A percentile compares a stretch with the other conserved stretches of the same genome.
Evolutionary conservation across 2,797 vertebrate genomes (phyloP).

Genomic region (Xerus rutilus): DNA sequence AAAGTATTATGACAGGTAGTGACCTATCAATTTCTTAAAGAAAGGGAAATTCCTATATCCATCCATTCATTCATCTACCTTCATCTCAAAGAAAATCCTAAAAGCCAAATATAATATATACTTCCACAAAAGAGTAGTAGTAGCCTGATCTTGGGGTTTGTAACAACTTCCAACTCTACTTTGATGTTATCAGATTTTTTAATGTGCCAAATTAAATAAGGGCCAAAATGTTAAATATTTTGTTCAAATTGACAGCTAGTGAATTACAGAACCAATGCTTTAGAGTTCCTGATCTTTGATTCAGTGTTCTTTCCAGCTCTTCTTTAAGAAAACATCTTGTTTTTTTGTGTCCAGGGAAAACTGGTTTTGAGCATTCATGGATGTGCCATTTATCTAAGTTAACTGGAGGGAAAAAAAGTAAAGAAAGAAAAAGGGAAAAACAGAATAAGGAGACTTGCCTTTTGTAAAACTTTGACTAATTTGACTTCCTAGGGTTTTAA

Average conservation of each 20-base stretch:
- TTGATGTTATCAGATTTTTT: background rate
- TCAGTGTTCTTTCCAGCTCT: background rate
- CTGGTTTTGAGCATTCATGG: background rate
- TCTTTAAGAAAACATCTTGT: background rate
- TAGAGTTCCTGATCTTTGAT: too few species aligned
- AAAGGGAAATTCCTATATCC: background rate
- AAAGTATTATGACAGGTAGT: background rate
- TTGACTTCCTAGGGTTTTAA: background rate
- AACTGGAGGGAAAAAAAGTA: background rate
- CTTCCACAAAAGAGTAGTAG: background rate
- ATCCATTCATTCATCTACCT: background rate
- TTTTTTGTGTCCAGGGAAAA: background rate
- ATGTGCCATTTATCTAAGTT: background rate
- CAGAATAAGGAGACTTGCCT: background rate
- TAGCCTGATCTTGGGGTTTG: background rate
- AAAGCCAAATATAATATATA: background rate
- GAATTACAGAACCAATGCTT: too few species aligned
- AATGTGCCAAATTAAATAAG: background rate
- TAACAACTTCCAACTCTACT: background rate
- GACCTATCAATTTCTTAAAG: background rate
- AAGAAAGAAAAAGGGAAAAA: background rate
- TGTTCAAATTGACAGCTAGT: too few species aligned
- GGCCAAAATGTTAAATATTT: too few species aligned
- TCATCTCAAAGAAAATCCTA: background rate
- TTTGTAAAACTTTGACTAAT: constrained; percentile 54